These are phyloP conservation scores for Oophaga sylvatica DNA, from an alignment of 2,797 vertebrate species.

Conservation along the genomic window DNA sequence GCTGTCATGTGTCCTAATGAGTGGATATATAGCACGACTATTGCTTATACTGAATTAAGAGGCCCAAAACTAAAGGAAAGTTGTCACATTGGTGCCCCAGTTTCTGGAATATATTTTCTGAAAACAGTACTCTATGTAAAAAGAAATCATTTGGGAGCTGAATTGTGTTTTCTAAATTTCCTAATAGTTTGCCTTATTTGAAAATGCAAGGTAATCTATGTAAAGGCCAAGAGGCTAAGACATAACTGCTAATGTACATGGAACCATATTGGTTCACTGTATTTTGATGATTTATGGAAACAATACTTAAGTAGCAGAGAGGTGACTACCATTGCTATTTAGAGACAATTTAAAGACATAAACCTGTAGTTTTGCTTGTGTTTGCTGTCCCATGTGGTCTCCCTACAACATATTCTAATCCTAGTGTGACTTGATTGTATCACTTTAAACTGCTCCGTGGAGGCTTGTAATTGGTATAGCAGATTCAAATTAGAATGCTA, in stretches of 20 bases:
- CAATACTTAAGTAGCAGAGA: conserved; percentile 77
- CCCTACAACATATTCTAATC: conserved; percentile 76
- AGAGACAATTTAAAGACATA: conserved; percentile 82
- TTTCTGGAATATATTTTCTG: conserved; percentile 4
- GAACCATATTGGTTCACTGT: conserved; percentile 51
- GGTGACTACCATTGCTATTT: conserved; percentile 78
- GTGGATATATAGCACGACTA: background rate
- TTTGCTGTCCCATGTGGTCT: conserved; percentile 79
- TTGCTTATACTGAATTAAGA: background rate
- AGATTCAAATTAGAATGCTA: conserved; percentile 81
- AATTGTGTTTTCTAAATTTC: conserved; percentile 56
- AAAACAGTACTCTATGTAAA: conserved; percentile 31
- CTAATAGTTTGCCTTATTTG: conserved; percentile 55
- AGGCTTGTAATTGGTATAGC: conserved; percentile 79
- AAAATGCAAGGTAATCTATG: conserved; percentile 57
- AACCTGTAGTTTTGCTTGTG: conserved; percentile 73
- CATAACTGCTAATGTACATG: conserved; percentile 56
- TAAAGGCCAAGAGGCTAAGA: conserved; percentile 58
- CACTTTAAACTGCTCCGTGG: conserved; percentile 78
- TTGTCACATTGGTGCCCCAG: conserved; percentile 2
- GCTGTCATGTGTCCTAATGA: background rate
- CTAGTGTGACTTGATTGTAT: conserved; percentile 82
- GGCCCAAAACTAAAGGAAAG: background rate
- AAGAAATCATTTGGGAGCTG: conserved; percentile 54
- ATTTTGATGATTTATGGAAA: conserved; percentile 76